These are phyloP conservation scores for Phrynosoma platyrhinos DNA, from an alignment of 2,113 vertebrate species.

Conservation along the genomic window DNA sequence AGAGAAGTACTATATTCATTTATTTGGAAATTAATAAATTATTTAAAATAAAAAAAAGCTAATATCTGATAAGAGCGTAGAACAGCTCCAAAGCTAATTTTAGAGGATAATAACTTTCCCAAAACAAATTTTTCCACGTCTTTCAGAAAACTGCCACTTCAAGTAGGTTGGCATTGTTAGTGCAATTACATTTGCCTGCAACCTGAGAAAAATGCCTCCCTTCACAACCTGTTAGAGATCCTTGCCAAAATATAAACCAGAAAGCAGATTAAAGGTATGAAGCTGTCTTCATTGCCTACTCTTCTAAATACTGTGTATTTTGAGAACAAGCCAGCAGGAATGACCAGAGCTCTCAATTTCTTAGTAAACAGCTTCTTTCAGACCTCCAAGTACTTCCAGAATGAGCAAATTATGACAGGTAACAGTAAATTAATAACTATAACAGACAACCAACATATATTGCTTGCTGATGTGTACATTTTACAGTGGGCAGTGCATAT, in stretches of 20 bases:
- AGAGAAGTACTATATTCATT: neutral
- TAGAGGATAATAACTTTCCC: accelerated
- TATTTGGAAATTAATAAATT: neutral
- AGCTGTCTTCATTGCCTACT: neutral
- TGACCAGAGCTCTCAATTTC: accelerated
- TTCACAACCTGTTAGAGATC: neutral
- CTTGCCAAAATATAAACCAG: neutral
- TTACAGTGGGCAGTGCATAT: too few species aligned
- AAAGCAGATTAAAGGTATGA: neutral
- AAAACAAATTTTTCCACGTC: accelerated
- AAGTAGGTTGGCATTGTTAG: neutral
- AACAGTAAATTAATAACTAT: too few species aligned
- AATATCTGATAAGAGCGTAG: neutral
- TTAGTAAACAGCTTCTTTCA: neutral
- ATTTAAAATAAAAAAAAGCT: neutral
- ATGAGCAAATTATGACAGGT: neutral
- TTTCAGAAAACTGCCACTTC: accelerated
- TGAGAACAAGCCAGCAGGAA: accelerated
- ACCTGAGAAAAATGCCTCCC: accelerated
- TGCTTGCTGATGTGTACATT: too few species aligned
- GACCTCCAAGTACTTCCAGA: neutral
- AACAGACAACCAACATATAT: too few species aligned
- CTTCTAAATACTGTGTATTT: constrained; percentile 26
- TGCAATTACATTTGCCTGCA: neutral
- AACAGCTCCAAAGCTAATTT: neutral